Percentiles rank a stretch among this genome's conserved stretches.
phyloP scores from a whole-genome alignment of 2,113 vertebrate species.

The Albula glossodonta region DNA sequence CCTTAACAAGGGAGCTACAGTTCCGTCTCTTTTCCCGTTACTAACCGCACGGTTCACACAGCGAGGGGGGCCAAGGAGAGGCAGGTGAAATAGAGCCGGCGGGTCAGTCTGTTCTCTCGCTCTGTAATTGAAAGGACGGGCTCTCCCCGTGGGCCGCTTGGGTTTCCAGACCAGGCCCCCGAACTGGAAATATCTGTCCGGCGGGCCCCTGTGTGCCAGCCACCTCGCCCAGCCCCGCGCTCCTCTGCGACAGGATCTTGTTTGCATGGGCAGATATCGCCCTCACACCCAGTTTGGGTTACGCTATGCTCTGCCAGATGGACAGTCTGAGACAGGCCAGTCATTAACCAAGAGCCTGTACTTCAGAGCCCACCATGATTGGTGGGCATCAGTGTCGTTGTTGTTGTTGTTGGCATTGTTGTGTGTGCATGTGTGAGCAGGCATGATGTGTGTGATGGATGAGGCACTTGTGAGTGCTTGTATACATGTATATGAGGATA shows the following conservation, averaged over 20 bases:
- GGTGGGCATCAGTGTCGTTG: no score
- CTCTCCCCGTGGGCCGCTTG: slow-evolving; percentile 33
- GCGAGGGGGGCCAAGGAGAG: slow-evolving; percentile 19
- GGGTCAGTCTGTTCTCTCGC: background rate
- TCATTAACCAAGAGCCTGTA: no score
- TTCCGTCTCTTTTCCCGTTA: background rate
- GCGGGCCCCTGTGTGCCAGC: background rate
- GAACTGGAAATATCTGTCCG: slow-evolving; percentile 24
- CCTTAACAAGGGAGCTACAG: background rate
- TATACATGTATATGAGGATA: background rate
- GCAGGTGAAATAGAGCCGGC: slow-evolving; percentile 35
- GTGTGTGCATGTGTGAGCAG: slow-evolving; percentile 18
- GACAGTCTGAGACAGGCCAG: no score
- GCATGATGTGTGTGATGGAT: background rate
- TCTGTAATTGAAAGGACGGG: background rate
- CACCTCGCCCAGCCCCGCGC: background rate
- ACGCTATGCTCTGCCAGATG: no score
- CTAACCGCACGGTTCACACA: slow-evolving; percentile 30
- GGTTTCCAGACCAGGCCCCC: slow-evolving; percentile 32
- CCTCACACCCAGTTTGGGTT: no score
- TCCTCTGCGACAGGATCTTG: slow-evolving; percentile 23
- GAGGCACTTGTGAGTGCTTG: no score
- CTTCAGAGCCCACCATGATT: no score
- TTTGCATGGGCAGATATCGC: background rate
- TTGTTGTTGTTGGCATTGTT: background rate